A percentile compares a stretch with the other conserved stretches of the same genome.
Evolutionary conservation across 2,797 vertebrate species (phyloP).

Genomic region (Pithecia hirsuta): DNA sequence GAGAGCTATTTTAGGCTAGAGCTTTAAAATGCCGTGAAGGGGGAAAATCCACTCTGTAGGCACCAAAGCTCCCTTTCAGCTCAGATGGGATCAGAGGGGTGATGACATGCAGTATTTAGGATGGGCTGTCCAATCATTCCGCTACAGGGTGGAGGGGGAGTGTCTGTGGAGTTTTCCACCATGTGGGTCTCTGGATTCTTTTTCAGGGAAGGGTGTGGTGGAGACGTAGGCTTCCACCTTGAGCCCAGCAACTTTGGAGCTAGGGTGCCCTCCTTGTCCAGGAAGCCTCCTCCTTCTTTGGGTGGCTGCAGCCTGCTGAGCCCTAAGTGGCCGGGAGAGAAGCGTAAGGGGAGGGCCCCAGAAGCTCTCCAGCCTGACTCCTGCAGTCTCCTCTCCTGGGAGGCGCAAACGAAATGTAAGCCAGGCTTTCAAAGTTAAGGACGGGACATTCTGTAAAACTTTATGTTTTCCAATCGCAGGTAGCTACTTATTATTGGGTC

Average conservation of each 20-base stretch:
- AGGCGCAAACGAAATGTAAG: neutral
- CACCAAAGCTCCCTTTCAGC: neutral
- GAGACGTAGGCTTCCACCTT: neutral
- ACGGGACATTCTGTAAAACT: slow-evolving; percentile 2
- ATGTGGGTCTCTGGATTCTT: neutral
- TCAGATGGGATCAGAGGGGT: neutral
- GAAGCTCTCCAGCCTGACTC: neutral
- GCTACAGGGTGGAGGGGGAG: accelerated
- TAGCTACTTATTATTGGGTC: slow-evolving; percentile 34
- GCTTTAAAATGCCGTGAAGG: neutral
- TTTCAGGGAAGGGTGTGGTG: neutral
- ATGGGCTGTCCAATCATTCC: neutral
- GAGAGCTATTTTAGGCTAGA: neutral
- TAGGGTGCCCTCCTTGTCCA: accelerated
- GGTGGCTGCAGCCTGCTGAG: neutral
- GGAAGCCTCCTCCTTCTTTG: neutral
- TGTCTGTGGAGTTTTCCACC: neutral
- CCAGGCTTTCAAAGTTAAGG: neutral
- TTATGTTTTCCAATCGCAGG: neutral
- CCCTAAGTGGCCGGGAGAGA: accelerated
- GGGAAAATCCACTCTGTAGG: neutral
- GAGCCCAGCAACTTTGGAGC: neutral
- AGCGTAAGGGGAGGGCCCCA: accelerated
- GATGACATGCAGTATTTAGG: neutral
- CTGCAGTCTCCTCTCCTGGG: neutral